Base-by-base conservation (phyloP, 2,888 invertebrate genomes). In the Tridacna gigas region DNA sequence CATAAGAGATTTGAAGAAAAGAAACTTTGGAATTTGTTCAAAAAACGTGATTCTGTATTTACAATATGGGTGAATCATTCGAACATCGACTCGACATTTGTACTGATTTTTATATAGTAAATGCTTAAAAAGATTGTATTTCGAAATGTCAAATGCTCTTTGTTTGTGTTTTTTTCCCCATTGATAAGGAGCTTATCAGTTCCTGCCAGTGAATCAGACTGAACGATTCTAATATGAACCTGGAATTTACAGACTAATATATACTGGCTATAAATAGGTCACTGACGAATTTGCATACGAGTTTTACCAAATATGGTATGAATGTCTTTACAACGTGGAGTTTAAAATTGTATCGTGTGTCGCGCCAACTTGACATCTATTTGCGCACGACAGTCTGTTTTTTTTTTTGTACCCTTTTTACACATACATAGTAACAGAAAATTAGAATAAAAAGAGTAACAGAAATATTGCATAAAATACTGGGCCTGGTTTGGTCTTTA, bases 241-340 rank as follows among this genome's bases (percentile, higher is more conserved):
- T 18, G 51, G 37, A 18, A 20, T 45, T 26, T 63, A 45, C 65
- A 15, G 47, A 15, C 37, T 63, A 66, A 77, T 77, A 66, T 84
- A 87, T 87, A 87, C 81, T 60, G 26, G 66, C 87, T 87, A 87
- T 74, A 83, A 83, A 87, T 87, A 87, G 87, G 83, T 81, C 84
- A 87, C 66, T 63, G 74, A 61, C 69, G 77, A 83, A 88, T 88
- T 87, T 85, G 83, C 87, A 87, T 87, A 85, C 75, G 77, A 81
- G 76, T 82, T 80, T 83, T 76, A 77, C 83, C 88, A 82, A 80
- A 88, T 77, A 82, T 73, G 79, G 82, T n/a, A 56, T 20, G 28
- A 76, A 66, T 78, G 74, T 77, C 76, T 65, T 74, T 79, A 84
- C 77, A 81, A 78, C 74, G 47, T 47, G 61, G 78, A 69, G 37